These are phyloP conservation scores for Heterochromis multidens DNA, from an alignment of 2,113 vertebrate species.

Conservation along the genomic window DNA sequence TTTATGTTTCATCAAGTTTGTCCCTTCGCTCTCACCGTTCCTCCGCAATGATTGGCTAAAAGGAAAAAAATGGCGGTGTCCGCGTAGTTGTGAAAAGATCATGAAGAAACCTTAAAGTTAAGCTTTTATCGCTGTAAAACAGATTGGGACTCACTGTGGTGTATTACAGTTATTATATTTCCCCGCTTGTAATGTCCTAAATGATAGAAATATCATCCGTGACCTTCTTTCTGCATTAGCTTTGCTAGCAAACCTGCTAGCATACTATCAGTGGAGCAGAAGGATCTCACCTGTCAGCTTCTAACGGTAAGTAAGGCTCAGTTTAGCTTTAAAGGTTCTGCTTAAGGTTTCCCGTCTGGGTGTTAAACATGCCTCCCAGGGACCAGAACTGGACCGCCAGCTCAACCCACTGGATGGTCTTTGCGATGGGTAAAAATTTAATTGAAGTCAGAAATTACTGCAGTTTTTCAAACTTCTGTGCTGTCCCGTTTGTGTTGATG, in stretches of 20 bases:
- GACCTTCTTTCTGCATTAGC: neutral
- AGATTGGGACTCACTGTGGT: rapidly evolving
- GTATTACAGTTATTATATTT: neutral
- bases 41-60: constrained; percentile 57
- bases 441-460: neutral
- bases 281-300: neutral
- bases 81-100: constrained; percentile 7
- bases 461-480: neutral
- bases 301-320: neutral
- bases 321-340: neutral
- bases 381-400: neutral
- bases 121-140: rapidly evolving
- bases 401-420: neutral
- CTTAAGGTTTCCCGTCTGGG: neutral
- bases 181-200: neutral
- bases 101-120: neutral
- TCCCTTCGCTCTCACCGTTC: constrained; percentile 38
- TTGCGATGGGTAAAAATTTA: neutral
- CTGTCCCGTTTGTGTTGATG: neutral
- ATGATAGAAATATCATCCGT: neutral
- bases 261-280: neutral
- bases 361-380: neutral
- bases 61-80: constrained; percentile 45
- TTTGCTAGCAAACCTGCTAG: constrained; percentile 17
- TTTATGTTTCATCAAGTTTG: neutral